A percentile compares a stretch with the other conserved stretches of the same genome.
These are phyloP conservation scores for Rhizomys pruinosus DNA, from an alignment of 2,113 vertebrate species.

Conservation along the genomic window DNA sequence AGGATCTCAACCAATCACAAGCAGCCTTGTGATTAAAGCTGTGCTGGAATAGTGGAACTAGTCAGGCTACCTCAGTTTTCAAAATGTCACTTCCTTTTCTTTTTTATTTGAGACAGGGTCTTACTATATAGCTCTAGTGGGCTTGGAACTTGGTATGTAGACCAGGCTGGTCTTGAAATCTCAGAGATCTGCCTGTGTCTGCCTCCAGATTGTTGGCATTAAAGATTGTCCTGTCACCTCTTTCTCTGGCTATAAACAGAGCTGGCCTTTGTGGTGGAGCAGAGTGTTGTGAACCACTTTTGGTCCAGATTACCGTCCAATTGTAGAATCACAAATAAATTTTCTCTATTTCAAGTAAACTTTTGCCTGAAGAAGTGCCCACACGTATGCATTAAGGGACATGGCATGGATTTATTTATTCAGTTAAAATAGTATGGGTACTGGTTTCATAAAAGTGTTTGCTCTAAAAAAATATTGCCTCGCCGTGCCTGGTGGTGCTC, in stretches of 20 bases:
- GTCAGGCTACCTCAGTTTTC: no score
- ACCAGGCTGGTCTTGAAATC: no score
- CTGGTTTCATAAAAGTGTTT: not conserved
- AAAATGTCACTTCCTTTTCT: not conserved
- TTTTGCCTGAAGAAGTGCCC: not conserved
- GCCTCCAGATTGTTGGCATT: no score
- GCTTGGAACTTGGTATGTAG: no score
- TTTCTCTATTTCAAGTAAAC: not conserved
- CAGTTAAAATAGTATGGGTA: conserved; percentile 4
- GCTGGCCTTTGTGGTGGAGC: not conserved
- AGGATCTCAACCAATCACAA: not conserved
- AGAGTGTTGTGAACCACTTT: not conserved
- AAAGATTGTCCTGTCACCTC: not conserved
- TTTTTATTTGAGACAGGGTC: no score
- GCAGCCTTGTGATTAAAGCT: not conserved
- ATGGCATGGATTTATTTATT: not conserved
- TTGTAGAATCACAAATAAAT: not conserved
- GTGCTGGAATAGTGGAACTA: not conserved
- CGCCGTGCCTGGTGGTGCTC: no score
- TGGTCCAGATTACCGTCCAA: not conserved
- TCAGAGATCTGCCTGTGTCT: no score
- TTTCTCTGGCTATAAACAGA: not conserved
- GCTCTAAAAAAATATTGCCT: not conserved
- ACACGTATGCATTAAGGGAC: not conserved
- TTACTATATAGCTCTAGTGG: no score